Conservation (phyloP, 2,113 vertebrate species). For the Clarias batrachus region DNA sequence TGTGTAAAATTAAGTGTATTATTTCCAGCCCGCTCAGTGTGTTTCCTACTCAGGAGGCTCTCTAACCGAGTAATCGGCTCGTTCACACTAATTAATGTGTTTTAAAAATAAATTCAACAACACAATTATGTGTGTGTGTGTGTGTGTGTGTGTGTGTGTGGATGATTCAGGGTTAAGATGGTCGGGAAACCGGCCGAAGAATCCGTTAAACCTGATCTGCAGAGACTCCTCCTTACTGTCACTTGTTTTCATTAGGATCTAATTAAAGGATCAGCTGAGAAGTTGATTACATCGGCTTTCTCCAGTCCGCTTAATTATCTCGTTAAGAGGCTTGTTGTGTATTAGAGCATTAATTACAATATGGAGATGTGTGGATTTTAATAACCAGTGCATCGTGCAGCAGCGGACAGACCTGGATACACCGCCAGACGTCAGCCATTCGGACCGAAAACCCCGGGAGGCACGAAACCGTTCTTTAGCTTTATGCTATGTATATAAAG, state of each 20-base stretch:
- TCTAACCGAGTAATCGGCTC: not conserved
- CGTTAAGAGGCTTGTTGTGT: not conserved
- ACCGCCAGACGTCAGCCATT: not conserved
- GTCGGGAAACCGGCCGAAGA: not conserved
- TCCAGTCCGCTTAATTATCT: not conserved
- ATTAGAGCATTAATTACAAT: not conserved
- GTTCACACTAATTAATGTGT: not conserved
- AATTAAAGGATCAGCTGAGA: constrained; percentile 50
- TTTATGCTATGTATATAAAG: too few relatives aligned
- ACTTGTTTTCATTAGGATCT: constrained; percentile 11
- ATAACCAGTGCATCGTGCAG: not conserved
- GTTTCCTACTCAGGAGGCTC: too few relatives aligned
- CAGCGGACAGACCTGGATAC: not conserved
- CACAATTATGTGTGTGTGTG: not conserved
- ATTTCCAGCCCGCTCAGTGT: too few relatives aligned
- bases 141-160: not conserved
- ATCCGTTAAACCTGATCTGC: constrained; percentile 7
- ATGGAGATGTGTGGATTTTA: not conserved
- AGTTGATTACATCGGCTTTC: constrained; percentile 40
- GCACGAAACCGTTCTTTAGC: too few relatives aligned
- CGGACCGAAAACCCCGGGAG: too few relatives aligned
- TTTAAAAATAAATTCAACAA: not conserved
- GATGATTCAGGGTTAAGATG: not conserved
- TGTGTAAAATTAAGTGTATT: too few relatives aligned
- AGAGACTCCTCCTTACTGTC: not conserved